phyloP scores from a whole-genome alignment of 2,113 vertebrate species.

The Hiodon alosoides region DNA sequence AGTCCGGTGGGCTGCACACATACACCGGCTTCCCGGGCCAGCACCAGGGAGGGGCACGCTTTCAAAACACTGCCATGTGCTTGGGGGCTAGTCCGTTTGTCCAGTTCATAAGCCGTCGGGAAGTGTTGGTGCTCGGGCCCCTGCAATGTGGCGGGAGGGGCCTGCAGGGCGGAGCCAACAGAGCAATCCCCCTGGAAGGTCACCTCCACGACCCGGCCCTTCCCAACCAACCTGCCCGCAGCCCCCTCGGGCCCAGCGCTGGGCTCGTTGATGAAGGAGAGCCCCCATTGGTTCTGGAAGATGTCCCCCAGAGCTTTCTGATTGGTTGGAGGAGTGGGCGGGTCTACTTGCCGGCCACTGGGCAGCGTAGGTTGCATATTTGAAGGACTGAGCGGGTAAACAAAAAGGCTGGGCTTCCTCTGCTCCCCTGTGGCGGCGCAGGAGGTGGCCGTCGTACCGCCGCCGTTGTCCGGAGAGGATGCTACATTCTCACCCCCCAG shows the following conservation, averaged over 20 bases:
- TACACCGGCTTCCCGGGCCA: conserved; percentile 64
- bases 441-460: conserved; percentile 54
- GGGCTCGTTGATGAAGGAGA: conserved; percentile 97
- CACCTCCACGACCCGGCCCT: conserved; percentile 71
- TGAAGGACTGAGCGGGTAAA: conserved; percentile 76
- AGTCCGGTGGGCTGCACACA: conserved; percentile 66
- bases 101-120: conserved; percentile 77
- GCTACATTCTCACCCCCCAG: conserved; percentile 73
- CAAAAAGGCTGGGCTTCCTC: conserved; percentile 90
- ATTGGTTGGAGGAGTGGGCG: conserved; percentile 76
- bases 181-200: conserved; percentile 78
- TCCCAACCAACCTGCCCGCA: conserved; percentile 54
- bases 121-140: conserved; percentile 75
- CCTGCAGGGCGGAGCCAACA: conserved; percentile 66
- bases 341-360: conserved; percentile 75
- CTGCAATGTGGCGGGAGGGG: conserved; percentile 70
- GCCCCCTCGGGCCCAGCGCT: conserved; percentile 78
- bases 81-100: conserved; percentile 89
- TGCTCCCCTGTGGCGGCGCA: conserved; percentile 67
- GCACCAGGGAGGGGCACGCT: conserved; percentile 49
- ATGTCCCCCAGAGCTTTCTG: conserved; percentile 96
- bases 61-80: conserved; percentile 63
- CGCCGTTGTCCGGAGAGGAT: conserved; percentile 68
- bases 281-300: conserved; percentile 99
- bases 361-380: conserved; percentile 97